Conservation (phyloP, 2,888 invertebrate species). For the Leucophenga maculata region DNA sequence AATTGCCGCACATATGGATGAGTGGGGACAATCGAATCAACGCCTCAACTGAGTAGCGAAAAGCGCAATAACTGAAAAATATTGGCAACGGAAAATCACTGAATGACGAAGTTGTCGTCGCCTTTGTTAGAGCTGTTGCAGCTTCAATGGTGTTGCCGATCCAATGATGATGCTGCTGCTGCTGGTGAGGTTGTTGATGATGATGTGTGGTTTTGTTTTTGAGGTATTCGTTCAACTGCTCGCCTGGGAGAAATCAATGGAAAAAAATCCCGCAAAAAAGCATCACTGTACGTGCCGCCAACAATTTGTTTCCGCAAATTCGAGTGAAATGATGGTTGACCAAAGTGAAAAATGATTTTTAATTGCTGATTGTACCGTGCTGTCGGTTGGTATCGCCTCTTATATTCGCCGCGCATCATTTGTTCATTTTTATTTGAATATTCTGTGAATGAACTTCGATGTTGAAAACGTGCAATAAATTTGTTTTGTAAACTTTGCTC, state of each 20-base stretch:
- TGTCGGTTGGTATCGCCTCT: constrained; percentile 38
- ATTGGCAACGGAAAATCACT: constrained; percentile 34
- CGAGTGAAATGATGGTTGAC: constrained; percentile 50
- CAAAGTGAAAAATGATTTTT: constrained; percentile 60
- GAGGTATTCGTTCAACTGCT: constrained; percentile 41
- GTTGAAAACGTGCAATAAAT: background rate
- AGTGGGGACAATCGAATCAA: constrained; percentile 38
- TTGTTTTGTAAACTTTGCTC: background rate
- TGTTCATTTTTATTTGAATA: constrained; percentile 34
- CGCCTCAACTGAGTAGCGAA: constrained; percentile 1
- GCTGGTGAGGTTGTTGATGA: constrained; percentile 49
- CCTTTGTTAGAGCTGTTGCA: constrained; percentile 3
- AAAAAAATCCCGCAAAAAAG: constrained; percentile 5
- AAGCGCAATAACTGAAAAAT: constrained; percentile 38
- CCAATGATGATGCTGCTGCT: too few relatives aligned
- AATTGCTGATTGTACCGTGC: constrained; percentile 50
- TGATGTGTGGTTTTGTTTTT: constrained; percentile 67
- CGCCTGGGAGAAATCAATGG: constrained; percentile 15
- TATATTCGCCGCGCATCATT: constrained; percentile 22
- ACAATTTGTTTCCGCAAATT: constrained; percentile 35
- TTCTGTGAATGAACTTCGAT: background rate
- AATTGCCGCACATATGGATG: constrained; percentile 27
- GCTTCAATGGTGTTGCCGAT: background rate
- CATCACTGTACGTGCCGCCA: constrained; percentile 22
- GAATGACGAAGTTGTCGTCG: constrained; percentile 32